These are phyloP conservation scores for Pocota personata DNA, from an alignment of 2,888 invertebrate species.

Conservation along the genomic window DNA sequence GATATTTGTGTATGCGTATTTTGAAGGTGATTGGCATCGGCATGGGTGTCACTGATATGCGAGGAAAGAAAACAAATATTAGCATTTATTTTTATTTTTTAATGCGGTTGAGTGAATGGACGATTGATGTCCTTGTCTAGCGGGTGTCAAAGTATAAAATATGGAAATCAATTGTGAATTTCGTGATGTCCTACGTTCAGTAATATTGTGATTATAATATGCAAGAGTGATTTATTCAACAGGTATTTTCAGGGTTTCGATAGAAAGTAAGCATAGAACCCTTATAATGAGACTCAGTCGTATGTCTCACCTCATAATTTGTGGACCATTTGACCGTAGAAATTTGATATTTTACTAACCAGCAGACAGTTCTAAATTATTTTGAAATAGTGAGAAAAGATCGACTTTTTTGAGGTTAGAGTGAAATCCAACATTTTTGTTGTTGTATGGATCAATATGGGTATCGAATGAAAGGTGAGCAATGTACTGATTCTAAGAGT, in stretches of 20 bases:
- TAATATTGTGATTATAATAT: slow-evolving; percentile 2
- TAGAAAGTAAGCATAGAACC: too few species aligned
- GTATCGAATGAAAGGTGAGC: too few species aligned
- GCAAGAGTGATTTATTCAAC: slow-evolving; percentile 9
- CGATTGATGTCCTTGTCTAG: slow-evolving; percentile 38
- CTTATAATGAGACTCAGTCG: too few species aligned
- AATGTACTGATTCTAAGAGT: too few species aligned
- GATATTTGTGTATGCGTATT: not conserved
- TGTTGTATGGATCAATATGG: too few species aligned
- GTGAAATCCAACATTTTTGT: too few species aligned
- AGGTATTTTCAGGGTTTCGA: not conserved
- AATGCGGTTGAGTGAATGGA: not conserved
- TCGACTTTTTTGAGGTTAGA: too few species aligned
- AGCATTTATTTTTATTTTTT: not conserved
- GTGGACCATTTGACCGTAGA: too few species aligned
- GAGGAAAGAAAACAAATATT: not conserved
- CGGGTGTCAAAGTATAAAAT: slow-evolving; percentile 20
- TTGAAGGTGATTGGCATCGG: slow-evolving; percentile 13
- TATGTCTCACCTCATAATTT: too few species aligned
- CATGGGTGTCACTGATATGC: slow-evolving; percentile 2
- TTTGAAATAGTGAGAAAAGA: too few species aligned
- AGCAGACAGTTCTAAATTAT: too few species aligned
- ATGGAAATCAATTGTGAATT: slow-evolving; percentile 20
- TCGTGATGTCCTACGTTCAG: not conserved
- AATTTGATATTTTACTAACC: too few species aligned